Conservation (phyloP, 2,113 vertebrate species). For the Narcine bancroftii region DNA sequence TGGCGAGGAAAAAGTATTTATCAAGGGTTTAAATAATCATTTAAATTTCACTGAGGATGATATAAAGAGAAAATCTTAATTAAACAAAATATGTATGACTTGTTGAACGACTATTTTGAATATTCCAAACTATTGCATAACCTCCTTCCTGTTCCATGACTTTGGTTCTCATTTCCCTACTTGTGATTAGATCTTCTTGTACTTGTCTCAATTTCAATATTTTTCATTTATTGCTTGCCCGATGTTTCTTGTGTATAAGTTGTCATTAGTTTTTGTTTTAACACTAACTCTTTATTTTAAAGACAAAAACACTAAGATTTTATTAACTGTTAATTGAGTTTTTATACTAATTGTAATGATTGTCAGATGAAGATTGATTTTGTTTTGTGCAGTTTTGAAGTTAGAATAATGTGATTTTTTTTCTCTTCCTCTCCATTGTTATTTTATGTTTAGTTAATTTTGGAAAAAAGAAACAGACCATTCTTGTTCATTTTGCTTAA, state of each 20-base stretch:
- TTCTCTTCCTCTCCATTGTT: not conserved
- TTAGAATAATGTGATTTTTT: not conserved
- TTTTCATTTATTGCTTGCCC: not conserved
- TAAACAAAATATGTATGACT: not conserved
- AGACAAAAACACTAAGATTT: not conserved
- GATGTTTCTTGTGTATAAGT: not conserved
- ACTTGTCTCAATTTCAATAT: not conserved
- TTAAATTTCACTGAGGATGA: not conserved
- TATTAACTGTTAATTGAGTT: not conserved
- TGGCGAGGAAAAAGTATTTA: no score
- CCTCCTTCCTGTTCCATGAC: not conserved
- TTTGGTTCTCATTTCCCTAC: not conserved
- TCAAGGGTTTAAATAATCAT: not conserved
- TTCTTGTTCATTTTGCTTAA: not conserved
- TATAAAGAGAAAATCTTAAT: not conserved
- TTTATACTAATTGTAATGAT: not conserved
- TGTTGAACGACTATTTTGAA: not conserved
- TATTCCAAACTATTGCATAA: slow-evolving; percentile 11
- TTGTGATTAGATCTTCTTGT: not conserved
- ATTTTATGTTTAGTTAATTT: not conserved
- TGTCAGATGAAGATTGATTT: not conserved
- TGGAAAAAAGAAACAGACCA: not conserved
- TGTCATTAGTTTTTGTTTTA: not conserved
- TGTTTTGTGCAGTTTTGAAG: not conserved
- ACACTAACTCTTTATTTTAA: not conserved